phyloP scores from a whole-genome alignment of 2,113 vertebrate species.

The Irena cyanogastra region DNA sequence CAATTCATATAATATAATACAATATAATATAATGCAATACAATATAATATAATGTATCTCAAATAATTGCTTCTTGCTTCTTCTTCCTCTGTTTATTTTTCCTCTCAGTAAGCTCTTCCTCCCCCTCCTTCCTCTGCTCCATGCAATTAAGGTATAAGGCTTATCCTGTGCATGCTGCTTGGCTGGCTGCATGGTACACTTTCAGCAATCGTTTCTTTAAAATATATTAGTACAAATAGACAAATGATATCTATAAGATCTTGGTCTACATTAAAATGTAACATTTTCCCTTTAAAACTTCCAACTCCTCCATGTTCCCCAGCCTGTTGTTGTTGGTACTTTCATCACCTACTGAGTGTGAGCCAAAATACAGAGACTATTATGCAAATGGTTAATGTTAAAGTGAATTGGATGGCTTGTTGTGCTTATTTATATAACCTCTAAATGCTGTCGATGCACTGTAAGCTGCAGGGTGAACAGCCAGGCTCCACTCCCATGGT shows the following conservation, averaged over 20 bases:
- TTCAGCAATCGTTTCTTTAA: neutral
- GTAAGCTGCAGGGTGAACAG: neutral
- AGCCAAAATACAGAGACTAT: neutral
- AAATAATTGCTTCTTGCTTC: neutral
- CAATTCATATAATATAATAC: neutral
- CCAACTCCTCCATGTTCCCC: neutral
- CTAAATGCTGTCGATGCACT: neutral
- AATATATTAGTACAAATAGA: neutral
- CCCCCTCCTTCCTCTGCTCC: neutral
- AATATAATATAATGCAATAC: neutral
- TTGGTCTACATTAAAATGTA: neutral
- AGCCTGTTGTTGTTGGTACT: neutral
- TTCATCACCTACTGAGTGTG: neutral
- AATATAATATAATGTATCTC: neutral
- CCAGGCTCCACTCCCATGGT: neutral
- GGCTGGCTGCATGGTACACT: neutral
- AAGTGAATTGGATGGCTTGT: neutral
- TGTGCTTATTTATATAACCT: constrained; percentile 9
- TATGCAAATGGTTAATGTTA: neutral
- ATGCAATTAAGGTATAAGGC: neutral
- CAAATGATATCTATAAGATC: neutral
- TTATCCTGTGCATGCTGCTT: neutral
- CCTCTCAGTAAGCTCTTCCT: neutral
- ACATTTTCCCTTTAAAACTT: neutral
- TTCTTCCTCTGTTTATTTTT: neutral